Conservation (phyloP, 2,113 vertebrate species). For the Marcusenius ussheri region DNA sequence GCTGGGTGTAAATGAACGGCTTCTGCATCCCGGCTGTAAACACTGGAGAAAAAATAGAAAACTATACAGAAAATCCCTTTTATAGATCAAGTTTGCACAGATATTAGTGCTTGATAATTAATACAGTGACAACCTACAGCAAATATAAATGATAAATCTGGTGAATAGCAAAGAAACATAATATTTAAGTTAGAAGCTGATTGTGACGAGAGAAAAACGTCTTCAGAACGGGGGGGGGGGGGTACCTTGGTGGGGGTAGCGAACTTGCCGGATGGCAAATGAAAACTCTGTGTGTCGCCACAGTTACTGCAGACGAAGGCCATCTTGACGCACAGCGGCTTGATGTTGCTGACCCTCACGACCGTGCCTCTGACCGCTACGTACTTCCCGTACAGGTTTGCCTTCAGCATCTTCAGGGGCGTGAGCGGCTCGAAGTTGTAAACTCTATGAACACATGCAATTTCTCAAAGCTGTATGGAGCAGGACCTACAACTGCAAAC, state of each 20-base stretch:
- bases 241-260: constrained; percentile 78
- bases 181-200: not conserved
- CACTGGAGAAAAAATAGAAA: constrained; percentile 59
- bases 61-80: not conserved
- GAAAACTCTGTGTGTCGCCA: constrained; percentile 64
- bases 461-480: not conserved
- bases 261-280: constrained; percentile 82
- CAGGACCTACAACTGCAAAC: not conserved
- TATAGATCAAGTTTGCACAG: not conserved
- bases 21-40: constrained; percentile 67
- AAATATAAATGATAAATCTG: not conserved
- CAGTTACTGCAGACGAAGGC: constrained; percentile 79
- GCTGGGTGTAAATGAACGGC: constrained; percentile 69
- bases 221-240: not conserved
- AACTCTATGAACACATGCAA: constrained; percentile 58
- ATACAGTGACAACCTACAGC: not conserved
- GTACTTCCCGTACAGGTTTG: constrained; percentile 84
- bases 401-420: constrained; percentile 74
- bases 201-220: not conserved
- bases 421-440: constrained; percentile 89
- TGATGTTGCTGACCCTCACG: constrained; percentile 87
- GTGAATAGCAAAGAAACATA: not conserved
- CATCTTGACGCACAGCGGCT: constrained; percentile 79
- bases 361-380: constrained; percentile 82
- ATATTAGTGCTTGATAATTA: not conserved